A percentile compares a stretch with the other conserved stretches of the same genome.
These are phyloP conservation scores for Ophion ventricosus DNA, from an alignment of 2,888 invertebrate genomes.

Conservation along the genomic window DNA sequence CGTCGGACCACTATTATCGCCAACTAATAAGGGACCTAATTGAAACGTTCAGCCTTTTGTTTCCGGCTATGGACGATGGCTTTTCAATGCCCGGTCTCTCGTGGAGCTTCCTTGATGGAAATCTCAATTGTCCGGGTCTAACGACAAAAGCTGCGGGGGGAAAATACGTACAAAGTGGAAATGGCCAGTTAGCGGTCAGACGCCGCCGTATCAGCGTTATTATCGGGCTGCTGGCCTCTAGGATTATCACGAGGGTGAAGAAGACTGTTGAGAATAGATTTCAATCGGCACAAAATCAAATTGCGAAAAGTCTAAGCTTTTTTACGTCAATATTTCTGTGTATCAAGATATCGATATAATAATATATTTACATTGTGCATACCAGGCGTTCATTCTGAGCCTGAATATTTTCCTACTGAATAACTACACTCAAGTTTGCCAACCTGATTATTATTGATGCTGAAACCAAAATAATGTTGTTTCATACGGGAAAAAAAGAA, in stretches of 20 bases:
- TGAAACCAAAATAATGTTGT: neutral
- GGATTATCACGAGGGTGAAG: neutral
- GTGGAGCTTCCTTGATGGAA: conserved; percentile 42
- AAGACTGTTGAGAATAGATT: neutral
- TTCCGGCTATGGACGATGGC: conserved; percentile 64
- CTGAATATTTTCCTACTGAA: no score
- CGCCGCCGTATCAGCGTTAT: conserved; percentile 36
- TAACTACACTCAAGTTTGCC: no score
- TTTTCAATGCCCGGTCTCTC: conserved; percentile 53
- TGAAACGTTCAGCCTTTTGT: conserved; percentile 80
- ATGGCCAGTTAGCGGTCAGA: conserved; percentile 38
- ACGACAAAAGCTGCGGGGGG: conserved; percentile 36
- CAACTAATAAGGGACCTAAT: conserved; percentile 83
- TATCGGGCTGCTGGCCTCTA: neutral
- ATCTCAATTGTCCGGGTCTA: conserved; percentile 37
- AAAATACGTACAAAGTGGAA: conserved; percentile 40
- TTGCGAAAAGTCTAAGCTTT: neutral
- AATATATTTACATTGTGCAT: neutral
- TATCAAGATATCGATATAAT: neutral
- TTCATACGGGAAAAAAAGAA: neutral
- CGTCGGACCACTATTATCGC: conserved; percentile 78
- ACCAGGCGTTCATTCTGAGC: no score
- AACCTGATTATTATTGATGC: no score
- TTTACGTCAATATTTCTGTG: neutral
- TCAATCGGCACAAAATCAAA: neutral